Conservation (phyloP, 2,888 invertebrate genomes). For the Tipula vernalis region DNA sequence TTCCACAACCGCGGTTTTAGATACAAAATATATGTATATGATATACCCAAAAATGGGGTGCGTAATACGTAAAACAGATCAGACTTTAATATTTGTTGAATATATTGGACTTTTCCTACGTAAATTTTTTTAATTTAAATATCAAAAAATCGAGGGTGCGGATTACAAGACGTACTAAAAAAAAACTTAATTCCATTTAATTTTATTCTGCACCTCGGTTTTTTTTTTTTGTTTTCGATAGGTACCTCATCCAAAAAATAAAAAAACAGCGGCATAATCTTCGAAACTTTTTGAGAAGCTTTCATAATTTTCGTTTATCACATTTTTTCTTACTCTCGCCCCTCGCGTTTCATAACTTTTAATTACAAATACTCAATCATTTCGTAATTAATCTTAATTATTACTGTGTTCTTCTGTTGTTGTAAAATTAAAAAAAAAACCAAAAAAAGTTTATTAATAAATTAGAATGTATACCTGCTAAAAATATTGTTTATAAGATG, state of each 20-base stretch:
- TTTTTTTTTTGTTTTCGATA: not conserved
- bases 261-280: not conserved
- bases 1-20: not conserved
- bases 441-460: not conserved
- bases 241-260: not conserved
- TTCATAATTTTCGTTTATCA: no score
- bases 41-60: not conserved
- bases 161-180: not conserved
- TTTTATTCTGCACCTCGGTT: not conserved
- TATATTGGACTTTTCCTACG: not conserved
- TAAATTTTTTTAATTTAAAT: not conserved
- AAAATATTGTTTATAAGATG: not conserved
- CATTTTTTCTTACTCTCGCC: not conserved
- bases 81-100: not conserved
- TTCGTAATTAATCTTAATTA: conserved; percentile 4
- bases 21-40: not conserved
- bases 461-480: not conserved
- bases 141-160: not conserved
- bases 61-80: not conserved
- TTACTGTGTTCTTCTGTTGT: not conserved
- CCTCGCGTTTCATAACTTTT: not conserved
- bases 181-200: not conserved
- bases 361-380: conserved; percentile 4
- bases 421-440: not conserved
- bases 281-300: not conserved